A percentile compares a stretch with the other conserved stretches of the same genome.
phyloP scores from a whole-genome alignment of 2,888 invertebrate genomes.

The Oligia fasciuncula region DNA sequence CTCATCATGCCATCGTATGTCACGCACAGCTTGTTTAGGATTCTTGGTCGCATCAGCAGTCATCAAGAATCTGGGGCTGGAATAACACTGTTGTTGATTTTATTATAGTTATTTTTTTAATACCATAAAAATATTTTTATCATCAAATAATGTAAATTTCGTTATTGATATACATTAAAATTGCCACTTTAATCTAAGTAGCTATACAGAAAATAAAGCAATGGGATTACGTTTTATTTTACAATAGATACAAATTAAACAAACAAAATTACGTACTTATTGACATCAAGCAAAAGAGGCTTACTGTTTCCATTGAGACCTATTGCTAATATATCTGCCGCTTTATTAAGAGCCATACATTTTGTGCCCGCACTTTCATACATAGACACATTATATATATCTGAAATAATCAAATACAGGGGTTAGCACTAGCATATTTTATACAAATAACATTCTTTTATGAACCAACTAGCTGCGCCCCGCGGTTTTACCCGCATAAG shows the following conservation, averaged over 20 bases:
- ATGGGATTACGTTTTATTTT: not conserved
- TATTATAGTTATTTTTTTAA: slow-evolving; percentile 7
- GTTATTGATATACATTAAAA: not conserved
- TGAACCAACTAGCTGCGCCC: too few species aligned
- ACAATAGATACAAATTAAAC: not conserved
- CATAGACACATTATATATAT: slow-evolving; percentile 66
- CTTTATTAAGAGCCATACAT: slow-evolving; percentile 75
- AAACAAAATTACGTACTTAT: slow-evolving; percentile 76
- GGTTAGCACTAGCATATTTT: not conserved
- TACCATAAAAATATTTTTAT: not conserved
- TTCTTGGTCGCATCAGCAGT: slow-evolving; percentile 67
- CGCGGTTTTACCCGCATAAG: too few species aligned
- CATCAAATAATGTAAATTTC: not conserved
- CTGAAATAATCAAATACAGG: slow-evolving; percentile 64
- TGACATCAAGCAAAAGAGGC: slow-evolving; percentile 82
- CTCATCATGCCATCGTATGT: slow-evolving; percentile 82
- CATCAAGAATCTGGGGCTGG: slow-evolving; percentile 73
- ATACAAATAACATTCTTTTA: not conserved
- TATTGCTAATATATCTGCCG: slow-evolving; percentile 77
- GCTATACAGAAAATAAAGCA: too few species aligned
- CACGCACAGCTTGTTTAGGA: slow-evolving; percentile 75
- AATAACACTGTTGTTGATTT: slow-evolving; percentile 54
- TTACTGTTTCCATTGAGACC: slow-evolving; percentile 82
- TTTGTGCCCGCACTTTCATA: slow-evolving; percentile 74
- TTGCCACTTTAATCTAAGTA: not conserved